These are phyloP conservation scores for Aradophagus sp. DNA, from an alignment of 1,140 invertebrate genomes.

Conservation along the genomic window DNA sequence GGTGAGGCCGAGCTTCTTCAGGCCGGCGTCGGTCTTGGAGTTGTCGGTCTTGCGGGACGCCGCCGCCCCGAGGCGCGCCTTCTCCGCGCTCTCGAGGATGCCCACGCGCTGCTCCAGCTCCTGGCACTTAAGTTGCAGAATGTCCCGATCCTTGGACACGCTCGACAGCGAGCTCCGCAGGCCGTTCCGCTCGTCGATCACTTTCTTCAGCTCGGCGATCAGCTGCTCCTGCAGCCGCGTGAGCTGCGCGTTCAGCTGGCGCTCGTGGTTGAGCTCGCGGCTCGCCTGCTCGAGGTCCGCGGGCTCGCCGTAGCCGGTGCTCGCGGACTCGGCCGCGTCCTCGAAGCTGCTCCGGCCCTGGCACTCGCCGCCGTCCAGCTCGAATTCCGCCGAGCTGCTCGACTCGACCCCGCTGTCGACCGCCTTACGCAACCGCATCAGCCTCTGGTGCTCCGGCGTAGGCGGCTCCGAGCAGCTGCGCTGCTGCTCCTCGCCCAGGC, in stretches of 20 bases:
- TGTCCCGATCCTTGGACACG: conserved; percentile 11
- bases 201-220: conserved; percentile 1
- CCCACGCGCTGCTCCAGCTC: conserved; percentile 11
- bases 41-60: background rate
- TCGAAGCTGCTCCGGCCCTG: background rate
- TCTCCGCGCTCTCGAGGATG: conserved; percentile 16
- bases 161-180: background rate
- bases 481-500: background rate
- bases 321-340: background rate
- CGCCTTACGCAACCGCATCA: background rate
- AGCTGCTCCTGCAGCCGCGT: background rate
- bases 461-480: background rate
- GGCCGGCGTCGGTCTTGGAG: conserved; percentile 6
- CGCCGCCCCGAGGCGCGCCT: background rate
- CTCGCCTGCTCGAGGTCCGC: background rate
- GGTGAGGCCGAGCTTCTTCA: conserved; percentile 22
- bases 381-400: background rate
- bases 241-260: background rate
- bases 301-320: background rate
- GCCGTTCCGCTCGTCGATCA: conserved; percentile 9
- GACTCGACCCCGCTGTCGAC: conserved; percentile 13
- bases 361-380: background rate
- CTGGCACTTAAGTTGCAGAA: conserved; percentile 14
- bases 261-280: background rate
- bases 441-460: background rate